Conservation (phyloP, 1,140 invertebrate species). For the Polyergus mexicanus region DNA sequence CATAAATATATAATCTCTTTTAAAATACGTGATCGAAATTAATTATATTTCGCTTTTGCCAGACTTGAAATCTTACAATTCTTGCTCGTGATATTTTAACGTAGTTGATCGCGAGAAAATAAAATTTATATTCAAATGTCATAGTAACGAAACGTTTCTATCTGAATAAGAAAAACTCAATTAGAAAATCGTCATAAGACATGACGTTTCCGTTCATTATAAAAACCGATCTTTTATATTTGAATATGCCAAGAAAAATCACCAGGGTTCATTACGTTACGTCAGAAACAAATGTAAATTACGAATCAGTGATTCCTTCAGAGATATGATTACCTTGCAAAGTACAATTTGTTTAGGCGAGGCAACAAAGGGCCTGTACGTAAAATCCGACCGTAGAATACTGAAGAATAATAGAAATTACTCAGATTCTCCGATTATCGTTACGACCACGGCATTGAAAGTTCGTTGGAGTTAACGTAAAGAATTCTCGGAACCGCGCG, state of each 20-base stretch:
- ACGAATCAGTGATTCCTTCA: slow-evolving; percentile 44
- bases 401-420: too few relatives aligned
- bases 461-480: slow-evolving; percentile 22
- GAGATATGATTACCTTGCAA: slow-evolving; percentile 35
- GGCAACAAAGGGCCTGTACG: neutral
- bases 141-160: neutral
- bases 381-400: neutral
- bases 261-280: neutral
- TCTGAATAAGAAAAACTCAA: slow-evolving; percentile 21
- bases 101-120: neutral
- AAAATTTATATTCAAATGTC: slow-evolving; percentile 30
- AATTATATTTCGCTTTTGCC: neutral
- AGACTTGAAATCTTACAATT: neutral
- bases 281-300: slow-evolving; percentile 34
- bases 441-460: neutral
- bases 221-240: slow-evolving; percentile 15
- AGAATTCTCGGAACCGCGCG: slow-evolving; percentile 58
- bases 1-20: neutral
- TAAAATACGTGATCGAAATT: neutral
- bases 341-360: slow-evolving; percentile 26
- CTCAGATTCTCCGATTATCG: slow-evolving; percentile 2
- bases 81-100: slow-evolving; percentile 8
- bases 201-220: slow-evolving; percentile 6
- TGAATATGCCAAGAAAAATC: slow-evolving; percentile 5
- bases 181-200: slow-evolving; percentile 35